These are phyloP conservation scores for Fregata magnificens DNA, from an alignment of 2,113 vertebrate species.

Conservation along the genomic window DNA sequence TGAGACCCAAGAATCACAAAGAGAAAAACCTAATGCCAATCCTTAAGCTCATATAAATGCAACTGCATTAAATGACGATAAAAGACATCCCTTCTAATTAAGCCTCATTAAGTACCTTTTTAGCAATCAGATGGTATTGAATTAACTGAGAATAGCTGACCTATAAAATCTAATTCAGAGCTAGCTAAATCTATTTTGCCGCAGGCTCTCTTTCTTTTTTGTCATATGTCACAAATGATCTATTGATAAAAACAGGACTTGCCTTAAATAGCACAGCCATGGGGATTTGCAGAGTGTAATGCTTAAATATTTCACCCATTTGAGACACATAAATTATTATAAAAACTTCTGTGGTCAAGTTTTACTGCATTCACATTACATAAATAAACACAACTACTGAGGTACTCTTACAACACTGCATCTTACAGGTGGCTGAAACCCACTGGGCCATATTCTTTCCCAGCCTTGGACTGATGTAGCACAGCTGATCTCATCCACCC, in stretches of 20 bases:
- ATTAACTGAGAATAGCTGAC: slow-evolving; percentile 44
- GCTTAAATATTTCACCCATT: background rate
- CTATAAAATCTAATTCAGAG: slow-evolving; percentile 40
- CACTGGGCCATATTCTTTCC: background rate
- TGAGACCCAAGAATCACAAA: background rate
- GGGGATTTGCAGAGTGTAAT: background rate
- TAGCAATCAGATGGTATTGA: slow-evolving; percentile 42
- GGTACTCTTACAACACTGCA: background rate
- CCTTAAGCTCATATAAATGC: background rate
- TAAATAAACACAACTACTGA: background rate
- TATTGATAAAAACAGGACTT: slow-evolving; percentile 33
- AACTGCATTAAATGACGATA: background rate
- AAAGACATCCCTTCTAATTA: slow-evolving; percentile 48
- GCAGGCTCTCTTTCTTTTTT: background rate
- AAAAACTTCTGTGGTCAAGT: background rate
- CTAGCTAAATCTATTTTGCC: background rate
- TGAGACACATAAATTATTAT: background rate
- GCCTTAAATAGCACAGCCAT: slow-evolving; percentile 31
- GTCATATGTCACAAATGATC: slow-evolving; percentile 21
- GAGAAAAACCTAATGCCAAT: background rate
- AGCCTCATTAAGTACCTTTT: slow-evolving; percentile 38
- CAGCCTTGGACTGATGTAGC: background rate
- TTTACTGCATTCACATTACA: background rate
- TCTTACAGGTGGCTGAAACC: background rate
- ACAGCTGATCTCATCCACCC: background rate